Percentiles rank a stretch among this genome's conserved stretches.
These are phyloP conservation scores for Hemicordylus capensis DNA, from an alignment of 2,113 vertebrate genomes.

Conservation along the genomic window DNA sequence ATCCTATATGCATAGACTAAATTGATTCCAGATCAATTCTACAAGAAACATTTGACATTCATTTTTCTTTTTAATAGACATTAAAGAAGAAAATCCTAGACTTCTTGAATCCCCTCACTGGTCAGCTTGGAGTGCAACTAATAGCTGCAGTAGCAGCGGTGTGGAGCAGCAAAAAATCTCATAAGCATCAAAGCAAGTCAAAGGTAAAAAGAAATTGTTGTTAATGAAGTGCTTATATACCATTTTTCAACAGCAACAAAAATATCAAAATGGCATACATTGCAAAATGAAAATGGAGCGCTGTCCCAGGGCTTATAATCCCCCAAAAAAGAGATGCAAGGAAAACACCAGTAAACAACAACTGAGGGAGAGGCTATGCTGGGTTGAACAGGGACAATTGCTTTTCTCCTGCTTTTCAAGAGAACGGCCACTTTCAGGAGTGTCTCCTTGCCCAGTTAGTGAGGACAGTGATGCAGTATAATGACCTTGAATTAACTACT, in stretches of 20 bases:
- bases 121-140: slow-evolving; percentile 86
- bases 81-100: slow-evolving; percentile 90
- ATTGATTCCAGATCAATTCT: background rate
- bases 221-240: too few species aligned
- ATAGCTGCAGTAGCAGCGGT: slow-evolving; percentile 89
- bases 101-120: slow-evolving; percentile 87
- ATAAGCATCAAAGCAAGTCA: slow-evolving; percentile 81
- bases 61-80: slow-evolving; percentile 72
- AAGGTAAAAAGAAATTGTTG: slow-evolving; percentile 84
- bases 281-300: too few species aligned
- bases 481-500: background rate
- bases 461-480: background rate
- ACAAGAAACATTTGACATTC: background rate
- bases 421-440: too few species aligned
- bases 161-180: slow-evolving; percentile 87
- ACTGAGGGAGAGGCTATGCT: background rate
- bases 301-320: too few species aligned
- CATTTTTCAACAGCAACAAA: too few species aligned
- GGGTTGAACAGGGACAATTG: too few species aligned
- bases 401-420: too few species aligned
- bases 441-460: too few species aligned
- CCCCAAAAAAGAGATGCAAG: background rate
- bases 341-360: too few species aligned
- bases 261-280: too few species aligned
- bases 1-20: too few species aligned